Percentiles rank a stretch among this genome's conserved stretches.
These are phyloP conservation scores for Amazonetta brasiliensis DNA, from an alignment of 2,797 vertebrate species.

Conservation along the genomic window DNA sequence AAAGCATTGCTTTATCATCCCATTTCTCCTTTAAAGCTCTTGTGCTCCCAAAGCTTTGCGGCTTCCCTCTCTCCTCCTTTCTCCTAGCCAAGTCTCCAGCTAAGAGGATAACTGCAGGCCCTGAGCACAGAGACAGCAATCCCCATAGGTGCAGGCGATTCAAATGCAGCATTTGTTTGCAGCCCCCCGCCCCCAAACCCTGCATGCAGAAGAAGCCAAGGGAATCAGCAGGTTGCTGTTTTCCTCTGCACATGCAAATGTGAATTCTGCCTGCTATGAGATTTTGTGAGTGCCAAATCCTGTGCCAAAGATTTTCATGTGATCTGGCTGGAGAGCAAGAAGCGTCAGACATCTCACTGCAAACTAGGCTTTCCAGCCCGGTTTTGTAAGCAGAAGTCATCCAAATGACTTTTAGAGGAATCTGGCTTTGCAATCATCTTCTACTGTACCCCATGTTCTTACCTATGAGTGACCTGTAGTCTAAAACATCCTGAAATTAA, in stretches of 20 bases:
- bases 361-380: constrained; percentile 43
- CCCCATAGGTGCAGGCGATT: background rate
- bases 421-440: background rate
- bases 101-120: background rate
- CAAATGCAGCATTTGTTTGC: accelerated
- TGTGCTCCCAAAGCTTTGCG: background rate
- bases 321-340: constrained; percentile 64
- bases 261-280: constrained; percentile 36
- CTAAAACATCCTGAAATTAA: background rate
- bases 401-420: constrained; percentile 16
- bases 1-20: background rate
- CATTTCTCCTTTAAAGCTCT: background rate
- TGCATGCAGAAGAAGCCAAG: background rate
- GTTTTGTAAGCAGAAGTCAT: constrained; percentile 28
- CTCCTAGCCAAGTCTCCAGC: background rate
- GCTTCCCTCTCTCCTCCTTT: background rate
- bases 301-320: constrained; percentile 57
- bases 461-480: background rate
- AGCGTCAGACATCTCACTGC: constrained; percentile 45
- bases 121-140: background rate
- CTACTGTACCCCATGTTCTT: background rate
- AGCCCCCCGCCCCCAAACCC: background rate
- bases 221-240: constrained; percentile 38
- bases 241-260: constrained; percentile 54
- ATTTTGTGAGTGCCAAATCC: constrained; percentile 3